Conservation (phyloP, 2,797 vertebrate genomes). For the Lophotriccus pileatus region DNA sequence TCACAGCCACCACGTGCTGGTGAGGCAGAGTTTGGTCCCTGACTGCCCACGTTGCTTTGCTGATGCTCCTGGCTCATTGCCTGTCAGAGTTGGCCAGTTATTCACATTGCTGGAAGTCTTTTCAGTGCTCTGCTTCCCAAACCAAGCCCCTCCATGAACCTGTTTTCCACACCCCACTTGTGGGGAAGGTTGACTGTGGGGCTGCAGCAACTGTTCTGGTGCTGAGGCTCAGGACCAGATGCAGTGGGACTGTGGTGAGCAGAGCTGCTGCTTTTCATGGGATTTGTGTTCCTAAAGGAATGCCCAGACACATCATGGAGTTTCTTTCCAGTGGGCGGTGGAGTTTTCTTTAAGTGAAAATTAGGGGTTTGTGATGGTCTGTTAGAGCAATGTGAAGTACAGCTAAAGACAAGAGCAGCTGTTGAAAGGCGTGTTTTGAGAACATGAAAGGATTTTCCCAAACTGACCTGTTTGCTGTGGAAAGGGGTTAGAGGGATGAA, state of each 20-base stretch:
- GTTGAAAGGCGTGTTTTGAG: not conserved
- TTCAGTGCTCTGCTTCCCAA: not conserved
- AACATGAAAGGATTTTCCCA: not conserved
- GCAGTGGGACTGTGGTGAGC: not conserved
- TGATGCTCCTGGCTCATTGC: not conserved
- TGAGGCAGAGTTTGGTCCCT: not conserved
- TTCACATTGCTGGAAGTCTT: fast-evolving
- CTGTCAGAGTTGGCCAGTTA: not conserved
- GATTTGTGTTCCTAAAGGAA: not conserved
- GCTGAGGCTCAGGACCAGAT: not conserved
- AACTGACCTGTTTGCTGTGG: not conserved
- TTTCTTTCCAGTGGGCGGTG: not conserved
- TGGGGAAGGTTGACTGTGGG: not conserved
- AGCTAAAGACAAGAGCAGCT: not conserved
- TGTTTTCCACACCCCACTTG: fast-evolving
- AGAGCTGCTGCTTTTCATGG: not conserved
- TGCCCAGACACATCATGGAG: fast-evolving
- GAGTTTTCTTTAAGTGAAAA: not conserved
- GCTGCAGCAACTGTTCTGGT: not conserved
- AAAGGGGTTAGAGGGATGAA: not conserved
- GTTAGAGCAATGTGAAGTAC: not conserved
- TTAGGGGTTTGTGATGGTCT: not conserved
- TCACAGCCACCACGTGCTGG: fast-evolving
- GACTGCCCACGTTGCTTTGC: not conserved
- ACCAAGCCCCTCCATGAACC: not conserved